Evolutionary conservation across 2,797 vertebrate genomes (phyloP).

Genomic region (Streptopelia turtur): DNA sequence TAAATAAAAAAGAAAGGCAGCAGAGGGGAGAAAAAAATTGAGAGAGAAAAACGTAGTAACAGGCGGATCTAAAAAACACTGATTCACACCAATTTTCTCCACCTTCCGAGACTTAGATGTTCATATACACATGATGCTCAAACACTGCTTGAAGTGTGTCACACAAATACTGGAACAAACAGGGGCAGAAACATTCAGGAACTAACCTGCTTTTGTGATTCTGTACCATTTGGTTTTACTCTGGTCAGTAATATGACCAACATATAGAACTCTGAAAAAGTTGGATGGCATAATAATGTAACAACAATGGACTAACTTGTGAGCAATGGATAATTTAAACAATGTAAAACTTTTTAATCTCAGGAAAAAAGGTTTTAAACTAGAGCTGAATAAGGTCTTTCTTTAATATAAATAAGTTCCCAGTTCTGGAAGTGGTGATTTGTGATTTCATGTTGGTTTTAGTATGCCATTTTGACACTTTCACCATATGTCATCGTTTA

Average conservation of each 20-base stretch:
- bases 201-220: background rate
- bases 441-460: background rate
- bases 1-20: background rate
- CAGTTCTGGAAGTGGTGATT: background rate
- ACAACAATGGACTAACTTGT: background rate
- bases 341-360: background rate
- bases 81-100: background rate
- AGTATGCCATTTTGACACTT: background rate
- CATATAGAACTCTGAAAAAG: background rate
- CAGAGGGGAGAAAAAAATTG: background rate
- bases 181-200: background rate
- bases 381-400: background rate
- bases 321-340: background rate
- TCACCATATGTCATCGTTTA: background rate
- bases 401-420: background rate
- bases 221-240: background rate
- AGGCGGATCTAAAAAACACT: background rate
- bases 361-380: background rate
- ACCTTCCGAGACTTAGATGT: background rate
- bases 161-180: background rate
- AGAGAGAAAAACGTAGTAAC: background rate
- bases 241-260: background rate
- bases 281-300: background rate
- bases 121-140: background rate
- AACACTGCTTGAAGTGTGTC: background rate